phyloP scores from a whole-genome alignment of 2,113 vertebrate species.

The Rhinoptilus africanus region DNA sequence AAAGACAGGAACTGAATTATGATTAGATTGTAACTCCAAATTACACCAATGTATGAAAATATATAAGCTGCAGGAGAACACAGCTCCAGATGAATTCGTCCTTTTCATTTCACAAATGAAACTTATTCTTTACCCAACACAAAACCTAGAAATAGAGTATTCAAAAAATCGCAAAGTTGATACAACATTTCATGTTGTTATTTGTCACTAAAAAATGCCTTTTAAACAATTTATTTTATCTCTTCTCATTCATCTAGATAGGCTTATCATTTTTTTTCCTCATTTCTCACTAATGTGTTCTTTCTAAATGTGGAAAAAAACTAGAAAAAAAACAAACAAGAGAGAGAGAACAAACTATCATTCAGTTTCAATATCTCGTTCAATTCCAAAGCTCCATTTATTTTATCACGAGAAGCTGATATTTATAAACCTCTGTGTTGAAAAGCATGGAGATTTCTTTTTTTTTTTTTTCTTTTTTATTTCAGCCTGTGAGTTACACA shows the following conservation, averaged over 20 bases:
- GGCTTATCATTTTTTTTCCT: background rate
- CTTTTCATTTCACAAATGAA: background rate
- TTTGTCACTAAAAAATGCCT: background rate
- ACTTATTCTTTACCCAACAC: background rate
- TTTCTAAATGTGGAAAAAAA: background rate
- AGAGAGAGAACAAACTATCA: background rate
- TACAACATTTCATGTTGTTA: background rate
- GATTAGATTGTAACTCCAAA: slow-evolving; percentile 3
- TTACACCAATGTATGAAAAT: slow-evolving; percentile 20
- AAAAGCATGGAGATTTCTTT: background rate
- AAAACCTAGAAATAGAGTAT: background rate
- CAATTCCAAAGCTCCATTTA: background rate
- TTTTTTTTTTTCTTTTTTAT: background rate
- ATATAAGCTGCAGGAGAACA: background rate
- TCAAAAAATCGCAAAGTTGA: background rate
- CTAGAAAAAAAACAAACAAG: background rate
- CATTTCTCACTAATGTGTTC: background rate
- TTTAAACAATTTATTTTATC: background rate
- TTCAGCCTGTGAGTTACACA: background rate
- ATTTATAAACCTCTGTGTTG: background rate
- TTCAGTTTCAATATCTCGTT: background rate
- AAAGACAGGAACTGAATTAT: slow-evolving; percentile 35
- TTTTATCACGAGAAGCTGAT: background rate
- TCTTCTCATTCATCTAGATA: background rate
- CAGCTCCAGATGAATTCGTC: background rate